Evolutionary conservation across 2,113 vertebrate species (phyloP), one percentile per base, ranked within the genome.

Genomic region (Microtus oregoni): DNA sequence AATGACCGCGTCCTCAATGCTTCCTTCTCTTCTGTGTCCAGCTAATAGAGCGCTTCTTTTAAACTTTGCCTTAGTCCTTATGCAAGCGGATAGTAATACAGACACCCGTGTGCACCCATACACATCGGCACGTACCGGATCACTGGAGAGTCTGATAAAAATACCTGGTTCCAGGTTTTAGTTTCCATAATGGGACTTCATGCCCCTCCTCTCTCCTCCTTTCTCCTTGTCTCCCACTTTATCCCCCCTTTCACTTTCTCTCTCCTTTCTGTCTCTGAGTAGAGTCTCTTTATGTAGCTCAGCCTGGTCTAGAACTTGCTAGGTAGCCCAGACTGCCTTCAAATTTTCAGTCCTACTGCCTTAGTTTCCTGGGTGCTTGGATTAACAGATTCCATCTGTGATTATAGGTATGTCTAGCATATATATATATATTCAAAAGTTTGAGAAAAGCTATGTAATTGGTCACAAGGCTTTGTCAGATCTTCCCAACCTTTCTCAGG

Each of bases 391-490:
- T 28, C 28, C 47, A 78, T 20, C 19, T 58, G 19, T 58, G 58
- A 58, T 58, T 7, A 58, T 58, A 58, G 58, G 58, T 7, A 20
- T 58, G 19, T 6, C 58, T 58, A 7, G 4, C 17, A 58, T 19
- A 58, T 55, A 58, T 58, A 58, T 58, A 58, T 5, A 30, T 0
- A 47, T 15, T 15, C 67, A 32, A 52, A 63, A 32, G 44, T 55
- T 79, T 70, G 32, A 96, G 89, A 77, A 96, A 92, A 41, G 41
- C 68, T 63, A 28, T 63, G 47, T 79, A 70, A 92, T 41, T 83
- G 44, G 50, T 17, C 15, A 52, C 20, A 77, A 77, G 77, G 61
- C 19, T 44, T 86, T 9, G 13, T 72, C 17, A 90, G 68, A 19
- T 82, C 9, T 41, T 82, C 32, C 63, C 61, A 28, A 28, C 41